Percentiles rank a stretch among this genome's conserved stretches.
Conservation (phyloP, 2,888 invertebrate species). For the Bembecia ichneumoniformis region DNA sequence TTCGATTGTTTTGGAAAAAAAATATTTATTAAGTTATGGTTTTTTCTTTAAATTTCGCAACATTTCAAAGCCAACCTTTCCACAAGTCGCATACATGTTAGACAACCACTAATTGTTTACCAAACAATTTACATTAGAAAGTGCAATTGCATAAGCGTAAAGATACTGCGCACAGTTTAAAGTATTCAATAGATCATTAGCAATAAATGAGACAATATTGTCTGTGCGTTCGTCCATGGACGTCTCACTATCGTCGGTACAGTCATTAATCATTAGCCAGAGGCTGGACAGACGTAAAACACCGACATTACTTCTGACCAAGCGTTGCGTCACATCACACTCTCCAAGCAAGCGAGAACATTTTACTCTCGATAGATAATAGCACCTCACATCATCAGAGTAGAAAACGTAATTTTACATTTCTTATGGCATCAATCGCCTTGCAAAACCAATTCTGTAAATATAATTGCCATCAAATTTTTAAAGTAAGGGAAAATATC, state of each 20-base stretch:
- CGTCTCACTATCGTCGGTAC: conserved; percentile 10
- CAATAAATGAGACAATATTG: conserved; percentile 65
- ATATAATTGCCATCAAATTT: no score
- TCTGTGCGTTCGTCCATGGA: conserved; percentile 27
- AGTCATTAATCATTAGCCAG: conserved; percentile 55
- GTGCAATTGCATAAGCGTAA: conserved; percentile 2
- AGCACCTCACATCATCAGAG: not conserved
- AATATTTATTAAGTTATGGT: not conserved
- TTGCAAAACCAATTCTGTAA: no score
- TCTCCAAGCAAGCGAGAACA: not conserved
- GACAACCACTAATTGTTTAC: not conserved
- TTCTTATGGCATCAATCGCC: no score
- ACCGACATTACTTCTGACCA: conserved; percentile 43
- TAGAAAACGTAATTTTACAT: no score
- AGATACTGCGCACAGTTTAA: conserved; percentile 4
- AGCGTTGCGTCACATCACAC: conserved; percentile 43
- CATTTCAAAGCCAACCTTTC: not conserved
- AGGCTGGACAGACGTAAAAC: conserved; percentile 49
- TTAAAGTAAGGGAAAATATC: no score
- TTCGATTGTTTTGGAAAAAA: no score
- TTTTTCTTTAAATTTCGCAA: not conserved
- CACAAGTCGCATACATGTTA: not conserved
- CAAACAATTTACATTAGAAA: conserved; percentile 5
- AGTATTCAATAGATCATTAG: conserved; percentile 53
- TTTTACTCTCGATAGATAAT: not conserved